Base-by-base conservation (phyloP, 2,797 vertebrate genomes). In the Aulostomus chinensis region DNA sequence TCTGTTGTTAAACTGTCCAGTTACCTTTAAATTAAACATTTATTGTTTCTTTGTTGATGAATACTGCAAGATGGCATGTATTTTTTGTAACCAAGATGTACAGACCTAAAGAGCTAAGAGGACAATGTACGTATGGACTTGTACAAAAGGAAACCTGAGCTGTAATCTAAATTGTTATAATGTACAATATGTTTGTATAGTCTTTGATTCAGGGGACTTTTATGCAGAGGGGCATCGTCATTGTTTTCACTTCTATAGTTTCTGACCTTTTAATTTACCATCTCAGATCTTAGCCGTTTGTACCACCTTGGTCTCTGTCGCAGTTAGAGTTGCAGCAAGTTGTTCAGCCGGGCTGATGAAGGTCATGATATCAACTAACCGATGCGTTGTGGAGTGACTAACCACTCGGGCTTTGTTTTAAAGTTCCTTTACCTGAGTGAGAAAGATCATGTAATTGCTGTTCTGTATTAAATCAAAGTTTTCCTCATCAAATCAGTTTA, bases 51-150 rank as follows among this genome's bases (percentile, higher is more conserved):
- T 18, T 76, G 74, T 77, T 68, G 59, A 84, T 66, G 80, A 58
- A 65, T 72, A 45, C 31, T 57, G 59, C 29, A 56, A 66, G 76
- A 81, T 68, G 73, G 82, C 79, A 83, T 83, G 76, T 87, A 73
- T 86, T 88, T 84, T 88, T 89, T 88, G 85, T 89, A 85, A 75
- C 54, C 41, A 76, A 73, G 72, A 60, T 89, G 86, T 88, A 88
- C 79, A 89, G 84, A 81, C 51, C 20, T 49, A 37, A 60, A 70
- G 63, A 76, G 52, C 46, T 66, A 50, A 78, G 59, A 60, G 57
- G 64, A 67, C 60, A 34, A 58, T 63, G 70, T 81, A 78, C 61
- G 57, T 80, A 77, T 78, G 80, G 61, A 81, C 68, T 73, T 86
- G 83, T 84, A 86, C 55, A 84, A 73, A 85, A 48, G 63, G 71